These are phyloP conservation scores for Zosterops lateralis DNA, from an alignment of 2,113 vertebrate species.

Conservation along the genomic window DNA sequence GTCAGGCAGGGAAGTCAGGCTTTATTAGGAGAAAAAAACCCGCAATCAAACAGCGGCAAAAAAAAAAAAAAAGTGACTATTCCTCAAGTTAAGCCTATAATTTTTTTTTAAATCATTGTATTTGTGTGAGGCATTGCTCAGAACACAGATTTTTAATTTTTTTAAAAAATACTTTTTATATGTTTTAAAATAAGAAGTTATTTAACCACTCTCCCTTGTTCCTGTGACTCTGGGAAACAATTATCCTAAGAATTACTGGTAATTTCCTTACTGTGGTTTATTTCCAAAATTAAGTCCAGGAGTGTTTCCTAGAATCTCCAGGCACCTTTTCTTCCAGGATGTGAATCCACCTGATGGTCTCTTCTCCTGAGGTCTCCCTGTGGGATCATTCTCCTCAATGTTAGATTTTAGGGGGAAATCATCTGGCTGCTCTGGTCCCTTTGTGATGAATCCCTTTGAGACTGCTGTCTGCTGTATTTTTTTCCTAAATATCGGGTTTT, in stretches of 20 bases:
- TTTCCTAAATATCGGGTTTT: background rate
- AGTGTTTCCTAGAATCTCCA: background rate
- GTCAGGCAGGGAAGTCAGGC: constrained; percentile 75
- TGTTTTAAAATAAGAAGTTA: constrained; percentile 59
- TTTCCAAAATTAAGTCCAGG: background rate
- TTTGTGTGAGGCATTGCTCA: constrained; percentile 69
- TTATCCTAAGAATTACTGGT: background rate
- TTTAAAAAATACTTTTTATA: background rate
- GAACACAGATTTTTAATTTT: background rate
- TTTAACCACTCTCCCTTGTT: constrained; percentile 41
- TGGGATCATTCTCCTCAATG: background rate
- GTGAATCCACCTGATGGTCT: background rate
- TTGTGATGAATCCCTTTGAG: background rate
- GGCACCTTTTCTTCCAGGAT: background rate
- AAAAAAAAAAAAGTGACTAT: constrained; percentile 71
- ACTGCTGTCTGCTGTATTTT: fast-evolving
- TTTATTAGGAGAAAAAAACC: constrained; percentile 44
- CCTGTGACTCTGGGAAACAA: background rate
- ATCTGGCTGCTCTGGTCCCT: background rate
- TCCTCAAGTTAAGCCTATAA: constrained; percentile 78
- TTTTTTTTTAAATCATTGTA: constrained; percentile 76
- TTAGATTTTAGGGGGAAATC: background rate
- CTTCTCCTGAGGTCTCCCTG: background rate
- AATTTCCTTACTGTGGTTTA: background rate
- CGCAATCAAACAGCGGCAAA: constrained; percentile 73